Conservation (phyloP, 2,888 invertebrate genomes). For the Cyclophora punctaria region DNA sequence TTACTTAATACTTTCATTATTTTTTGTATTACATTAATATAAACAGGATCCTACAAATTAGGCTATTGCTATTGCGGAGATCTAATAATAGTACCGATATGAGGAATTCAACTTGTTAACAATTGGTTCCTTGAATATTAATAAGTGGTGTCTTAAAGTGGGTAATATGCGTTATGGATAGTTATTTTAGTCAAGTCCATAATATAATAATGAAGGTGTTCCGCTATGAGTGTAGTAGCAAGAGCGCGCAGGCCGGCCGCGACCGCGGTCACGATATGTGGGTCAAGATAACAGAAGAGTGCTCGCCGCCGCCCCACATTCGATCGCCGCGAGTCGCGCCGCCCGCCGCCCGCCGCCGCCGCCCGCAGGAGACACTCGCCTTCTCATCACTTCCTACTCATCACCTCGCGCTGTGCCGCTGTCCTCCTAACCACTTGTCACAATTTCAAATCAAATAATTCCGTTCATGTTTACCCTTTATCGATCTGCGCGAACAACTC, state of each 20-base stretch:
- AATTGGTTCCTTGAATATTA: no score
- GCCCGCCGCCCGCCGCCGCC: constrained; percentile 25
- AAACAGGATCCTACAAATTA: no score
- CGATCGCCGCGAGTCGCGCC: constrained; percentile 19
- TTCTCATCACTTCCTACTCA: constrained; percentile 3
- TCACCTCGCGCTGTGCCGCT: neutral
- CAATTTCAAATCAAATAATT: constrained; percentile 15
- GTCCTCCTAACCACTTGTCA: constrained; percentile 6
- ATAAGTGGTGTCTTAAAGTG: no score
- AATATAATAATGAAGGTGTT: constrained; percentile 44
- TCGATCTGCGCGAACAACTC: constrained; percentile 37
- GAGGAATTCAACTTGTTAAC: no score
- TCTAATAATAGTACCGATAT: no score
- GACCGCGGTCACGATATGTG: constrained; percentile 54
- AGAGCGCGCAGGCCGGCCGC: constrained; percentile 31
- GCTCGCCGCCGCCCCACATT: constrained; percentile 39
- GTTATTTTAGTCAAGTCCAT: constrained; percentile 9
- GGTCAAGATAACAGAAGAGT: constrained; percentile 62
- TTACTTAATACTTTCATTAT: constrained; percentile 14
- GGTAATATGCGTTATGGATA: no score
- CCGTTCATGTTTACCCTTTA: constrained; percentile 26
- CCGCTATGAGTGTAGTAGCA: constrained; percentile 37
- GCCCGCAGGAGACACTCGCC: constrained; percentile 10
- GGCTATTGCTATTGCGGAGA: no score
- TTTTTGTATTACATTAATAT: neutral